These are phyloP conservation scores for Sympetrum striolatum DNA, from an alignment of 2,888 invertebrate genomes.

Conservation along the genomic window DNA sequence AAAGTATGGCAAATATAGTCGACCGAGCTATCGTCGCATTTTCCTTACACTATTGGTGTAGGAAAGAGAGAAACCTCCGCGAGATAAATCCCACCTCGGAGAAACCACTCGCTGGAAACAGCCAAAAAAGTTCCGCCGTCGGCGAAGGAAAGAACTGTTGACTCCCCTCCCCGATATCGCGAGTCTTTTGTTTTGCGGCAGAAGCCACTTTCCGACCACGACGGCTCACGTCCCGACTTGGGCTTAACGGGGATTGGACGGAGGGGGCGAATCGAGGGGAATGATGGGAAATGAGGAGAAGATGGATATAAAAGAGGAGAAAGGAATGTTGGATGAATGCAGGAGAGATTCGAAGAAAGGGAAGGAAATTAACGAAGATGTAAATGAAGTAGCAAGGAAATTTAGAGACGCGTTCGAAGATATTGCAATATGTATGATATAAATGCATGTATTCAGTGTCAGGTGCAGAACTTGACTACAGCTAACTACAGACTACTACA, in stretches of 20 bases:
- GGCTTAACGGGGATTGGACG: not conserved
- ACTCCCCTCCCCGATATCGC: not conserved
- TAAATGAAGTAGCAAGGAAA: not conserved
- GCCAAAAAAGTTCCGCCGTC: not conserved
- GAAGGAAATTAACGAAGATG: not conserved
- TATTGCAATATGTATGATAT: too few relatives aligned
- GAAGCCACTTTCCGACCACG: not conserved
- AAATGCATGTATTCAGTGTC: too few relatives aligned
- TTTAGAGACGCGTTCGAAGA: not conserved
- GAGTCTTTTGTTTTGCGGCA: not conserved
- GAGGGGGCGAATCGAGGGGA: not conserved
- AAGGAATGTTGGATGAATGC: not conserved
- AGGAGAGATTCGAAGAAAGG: not conserved
- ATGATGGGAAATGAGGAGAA: not conserved
- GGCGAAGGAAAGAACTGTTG: not conserved
- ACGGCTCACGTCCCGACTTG: not conserved
- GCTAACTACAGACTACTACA: too few relatives aligned
- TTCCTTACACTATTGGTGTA: not conserved
- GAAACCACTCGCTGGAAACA: not conserved
- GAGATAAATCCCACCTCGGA: not conserved
- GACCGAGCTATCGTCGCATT: too few relatives aligned
- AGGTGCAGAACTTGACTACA: too few relatives aligned
- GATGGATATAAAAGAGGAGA: not conserved
- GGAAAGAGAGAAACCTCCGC: not conserved
- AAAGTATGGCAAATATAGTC: too few relatives aligned